These are phyloP conservation scores for Schizopygopsis malacanthus DNA, from an alignment of 2,797 vertebrate species.

Conservation along the genomic window DNA sequence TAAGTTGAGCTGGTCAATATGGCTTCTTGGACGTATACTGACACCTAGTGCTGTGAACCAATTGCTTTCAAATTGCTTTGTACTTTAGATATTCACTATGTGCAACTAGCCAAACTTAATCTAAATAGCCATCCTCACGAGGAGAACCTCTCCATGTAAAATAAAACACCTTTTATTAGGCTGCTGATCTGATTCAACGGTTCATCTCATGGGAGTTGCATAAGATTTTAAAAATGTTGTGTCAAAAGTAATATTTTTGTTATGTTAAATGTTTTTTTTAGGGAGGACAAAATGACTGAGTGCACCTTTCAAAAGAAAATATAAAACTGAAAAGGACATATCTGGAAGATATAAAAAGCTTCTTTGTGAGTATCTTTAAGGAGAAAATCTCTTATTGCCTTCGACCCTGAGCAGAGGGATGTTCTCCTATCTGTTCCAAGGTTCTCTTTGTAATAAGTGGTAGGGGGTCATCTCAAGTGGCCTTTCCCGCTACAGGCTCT, in stretches of 20 bases:
- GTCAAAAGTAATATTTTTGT: neutral
- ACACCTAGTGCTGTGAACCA: neutral
- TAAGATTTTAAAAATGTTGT: neutral
- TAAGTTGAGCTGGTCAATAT: neutral
- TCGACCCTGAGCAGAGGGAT: neutral
- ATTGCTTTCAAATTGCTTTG: neutral
- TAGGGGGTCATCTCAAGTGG: constrained; percentile 36
- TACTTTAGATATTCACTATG: neutral
- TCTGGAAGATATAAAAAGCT: neutral
- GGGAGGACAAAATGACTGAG: neutral
- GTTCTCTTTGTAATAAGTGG: constrained; percentile 46
- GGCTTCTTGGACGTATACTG: neutral
- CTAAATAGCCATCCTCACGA: neutral
- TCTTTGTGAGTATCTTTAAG: neutral
- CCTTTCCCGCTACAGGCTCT: constrained; percentile 12
- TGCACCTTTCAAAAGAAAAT: neutral
- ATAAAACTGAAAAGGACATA: neutral
- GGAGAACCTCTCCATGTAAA: neutral
- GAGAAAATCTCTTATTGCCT: neutral
- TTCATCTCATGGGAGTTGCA: neutral
- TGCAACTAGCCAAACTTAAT: neutral
- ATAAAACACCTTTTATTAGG: neutral
- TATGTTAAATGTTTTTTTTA: neutral
- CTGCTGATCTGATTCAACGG: neutral
- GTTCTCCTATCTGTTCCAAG: constrained; percentile 20